Evolutionary conservation across 2,113 vertebrate genomes (phyloP).

Genomic region (mouse (Mus musculus)): GRCm39 chr12:88887001-88887500

Average conservation of each 20-base stretch:
- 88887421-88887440: not conserved
- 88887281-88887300: not conserved
- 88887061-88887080: not conserved
- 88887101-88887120: not conserved
- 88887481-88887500: not conserved
- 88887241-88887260: not conserved
- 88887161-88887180: slow-evolving; percentile 30
- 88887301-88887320: slow-evolving; percentile 1
- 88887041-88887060: not conserved
- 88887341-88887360: not conserved
- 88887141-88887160: not conserved
- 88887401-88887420: not conserved
- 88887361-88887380: not conserved
- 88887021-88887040: not conserved
- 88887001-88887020: not conserved
- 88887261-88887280: slow-evolving; percentile 14
- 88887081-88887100: not conserved
- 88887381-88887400: not conserved
- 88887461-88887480: not conserved
- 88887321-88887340: not conserved
- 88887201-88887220: not conserved
- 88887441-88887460: not conserved
- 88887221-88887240: not conserved
- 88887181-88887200: not conserved
- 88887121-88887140: not conserved